These are phyloP conservation scores for Chiridota heheva DNA, from an alignment of 35 echinoderm and acorn worm genomes.

Conservation along the genomic window DNA sequence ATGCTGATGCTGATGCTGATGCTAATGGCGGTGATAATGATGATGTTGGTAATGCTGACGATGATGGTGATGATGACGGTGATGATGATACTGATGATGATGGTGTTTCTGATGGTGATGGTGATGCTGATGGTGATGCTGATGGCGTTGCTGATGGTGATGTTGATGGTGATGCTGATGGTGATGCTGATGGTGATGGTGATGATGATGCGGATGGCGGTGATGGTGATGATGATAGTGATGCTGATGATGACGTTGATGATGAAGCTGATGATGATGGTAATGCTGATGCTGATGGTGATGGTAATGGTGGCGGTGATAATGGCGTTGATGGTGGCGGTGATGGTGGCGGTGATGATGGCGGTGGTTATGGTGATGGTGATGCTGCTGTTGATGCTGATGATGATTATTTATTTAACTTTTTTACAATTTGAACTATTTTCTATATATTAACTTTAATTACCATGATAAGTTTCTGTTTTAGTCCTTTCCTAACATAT, in stretches of 20 bases:
- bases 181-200: constrained; percentile 29
- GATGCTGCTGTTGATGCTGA: constrained; percentile 12
- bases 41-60: constrained; percentile 22
- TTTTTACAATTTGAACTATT: too few species aligned
- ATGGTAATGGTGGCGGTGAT: constrained; percentile 17
- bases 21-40: not conserved
- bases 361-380: constrained; percentile 7
- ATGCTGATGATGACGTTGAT: constrained; percentile 2
- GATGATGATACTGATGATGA: constrained; percentile 19
- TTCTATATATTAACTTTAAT: too few species aligned
- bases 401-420: not conserved
- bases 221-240: constrained; percentile 13
- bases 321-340: not conserved
- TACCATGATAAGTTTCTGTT: too few species aligned
- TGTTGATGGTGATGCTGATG: constrained; percentile 20
- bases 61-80: constrained; percentile 24
- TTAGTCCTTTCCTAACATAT: too few species aligned
- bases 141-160: constrained; percentile 20
- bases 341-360: constrained; percentile 15
- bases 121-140: not conserved
- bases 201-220: not conserved
- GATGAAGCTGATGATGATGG: not conserved
- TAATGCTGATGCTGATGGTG: constrained; percentile 24
- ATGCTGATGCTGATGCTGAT: not conserved
- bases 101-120: not conserved